Evolutionary conservation across 2,797 vertebrate genomes (phyloP), one percentile per base, ranked within the genome.

Genomic region (Euthynnus affinis): DNA sequence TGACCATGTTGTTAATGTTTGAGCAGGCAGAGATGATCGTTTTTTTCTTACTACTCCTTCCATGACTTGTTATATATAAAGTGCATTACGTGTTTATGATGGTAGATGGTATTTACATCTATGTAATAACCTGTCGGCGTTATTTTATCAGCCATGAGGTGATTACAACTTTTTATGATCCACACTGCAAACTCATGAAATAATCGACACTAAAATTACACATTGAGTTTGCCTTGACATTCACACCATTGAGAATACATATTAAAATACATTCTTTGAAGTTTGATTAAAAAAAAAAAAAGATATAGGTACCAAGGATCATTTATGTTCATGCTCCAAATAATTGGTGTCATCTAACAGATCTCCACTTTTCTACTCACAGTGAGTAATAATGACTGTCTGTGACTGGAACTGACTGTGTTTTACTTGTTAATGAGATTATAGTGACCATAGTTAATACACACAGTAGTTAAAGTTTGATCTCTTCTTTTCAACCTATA

Each of bases 1-100:
- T 63, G 29, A 62, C 27, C 15, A 9, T 53, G 13, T 10, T 29
- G 22, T 48, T 37, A 18, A 70, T 63, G 59, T 63, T 62, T 69
- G 27, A 61, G 61, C 49, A 18, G 22, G 5, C 9, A 20, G 17
- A 32, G 2, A 15, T 46, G 42, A 58, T 32, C 0, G 0, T 14
- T 4, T 23, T 56, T 23, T 15, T 40, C 32, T 59, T 59, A 37
- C 62, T 22, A n/a, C 48, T 37, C n/a, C 29, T 52, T 52, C 1
- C 42, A 44, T 44, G 42, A 51, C 44, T 18, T 27, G 20, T 49
- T 32, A 32, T 18, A 44, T n/a, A 8, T 55, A 3, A 55, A 14
- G 6, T 2, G 42, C 40, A 2, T 12, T 40, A 14, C 23, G 1
- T 66, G 5, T 53, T 53, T 52, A 34, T 18, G 12, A 9, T 64